A percentile compares a stretch with the other conserved stretches of the same genome.
Conservation (phyloP, 1,140 invertebrate species). For the Dryas iulia region DNA sequence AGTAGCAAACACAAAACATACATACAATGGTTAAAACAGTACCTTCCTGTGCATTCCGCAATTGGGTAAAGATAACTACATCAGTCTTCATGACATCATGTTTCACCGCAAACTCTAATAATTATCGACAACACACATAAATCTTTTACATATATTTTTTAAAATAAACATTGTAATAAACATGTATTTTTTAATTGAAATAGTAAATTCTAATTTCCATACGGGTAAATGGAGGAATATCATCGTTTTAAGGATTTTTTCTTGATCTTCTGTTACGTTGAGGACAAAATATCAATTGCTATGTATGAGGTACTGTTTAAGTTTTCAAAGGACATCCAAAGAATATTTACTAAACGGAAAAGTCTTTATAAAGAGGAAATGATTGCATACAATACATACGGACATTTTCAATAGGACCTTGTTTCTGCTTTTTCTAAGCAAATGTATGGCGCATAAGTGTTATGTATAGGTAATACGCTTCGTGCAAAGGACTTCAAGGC, state of each 20-base stretch:
- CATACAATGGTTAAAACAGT: too few relatives aligned
- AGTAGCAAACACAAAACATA: too few relatives aligned
- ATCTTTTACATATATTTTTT: too few relatives aligned
- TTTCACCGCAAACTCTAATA: too few relatives aligned
- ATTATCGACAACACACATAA: too few relatives aligned
- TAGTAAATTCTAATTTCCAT: too few relatives aligned
- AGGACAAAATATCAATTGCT: background rate
- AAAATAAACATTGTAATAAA: too few relatives aligned
- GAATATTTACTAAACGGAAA: background rate
- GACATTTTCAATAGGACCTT: background rate
- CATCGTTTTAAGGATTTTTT: background rate
- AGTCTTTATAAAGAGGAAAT: background rate
- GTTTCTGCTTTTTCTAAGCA: background rate
- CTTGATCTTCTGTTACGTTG: background rate
- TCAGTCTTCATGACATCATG: too few relatives aligned
- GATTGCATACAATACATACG: background rate
- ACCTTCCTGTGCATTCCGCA: too few relatives aligned
- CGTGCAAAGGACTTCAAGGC: slow-evolving; percentile 34
- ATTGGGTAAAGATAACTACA: too few relatives aligned
- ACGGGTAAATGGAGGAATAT: too few relatives aligned
- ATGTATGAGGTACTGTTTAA: background rate
- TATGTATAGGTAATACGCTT: background rate
- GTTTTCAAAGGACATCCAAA: background rate
- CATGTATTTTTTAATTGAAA: too few relatives aligned
- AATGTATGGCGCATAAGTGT: background rate